Conservation (phyloP, 2,113 vertebrate genomes). For the Ia io region DNA sequence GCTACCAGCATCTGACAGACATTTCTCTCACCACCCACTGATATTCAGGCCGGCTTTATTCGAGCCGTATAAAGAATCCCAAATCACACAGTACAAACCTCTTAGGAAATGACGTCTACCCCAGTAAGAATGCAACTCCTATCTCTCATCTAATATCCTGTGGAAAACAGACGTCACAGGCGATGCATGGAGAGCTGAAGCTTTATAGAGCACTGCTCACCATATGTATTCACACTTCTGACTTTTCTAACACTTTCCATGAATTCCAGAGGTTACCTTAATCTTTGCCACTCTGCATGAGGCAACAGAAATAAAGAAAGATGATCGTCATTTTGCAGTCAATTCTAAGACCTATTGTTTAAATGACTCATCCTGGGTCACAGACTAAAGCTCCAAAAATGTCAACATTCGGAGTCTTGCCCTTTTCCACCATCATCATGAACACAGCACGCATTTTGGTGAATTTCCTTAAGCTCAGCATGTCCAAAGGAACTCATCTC, state of each 20-base stretch:
- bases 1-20: no score
- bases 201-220: neutral
- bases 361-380: neutral
- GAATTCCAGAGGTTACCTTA: neutral
- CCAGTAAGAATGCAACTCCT: neutral
- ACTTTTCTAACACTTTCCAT: neutral
- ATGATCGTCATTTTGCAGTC: neutral
- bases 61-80: no score
- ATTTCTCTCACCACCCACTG: no score
- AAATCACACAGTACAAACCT: neutral
- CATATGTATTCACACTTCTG: neutral
- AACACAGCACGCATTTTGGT: neutral
- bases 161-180: neutral
- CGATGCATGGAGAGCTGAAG: accelerated
- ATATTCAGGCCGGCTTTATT: no score
- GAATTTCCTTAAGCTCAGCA: neutral
- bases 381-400: neutral
- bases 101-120: neutral
- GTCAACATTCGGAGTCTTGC: neutral
- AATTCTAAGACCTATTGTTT: neutral
- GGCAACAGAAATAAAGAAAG: neutral
- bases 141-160: neutral
- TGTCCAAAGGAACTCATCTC: neutral
- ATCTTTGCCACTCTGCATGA: neutral
- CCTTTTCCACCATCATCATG: neutral